Percentiles rank a stretch among this genome's conserved stretches.
phyloP scores from a whole-genome alignment of 2,113 vertebrate species.

The Tyrannus savana region DNA sequence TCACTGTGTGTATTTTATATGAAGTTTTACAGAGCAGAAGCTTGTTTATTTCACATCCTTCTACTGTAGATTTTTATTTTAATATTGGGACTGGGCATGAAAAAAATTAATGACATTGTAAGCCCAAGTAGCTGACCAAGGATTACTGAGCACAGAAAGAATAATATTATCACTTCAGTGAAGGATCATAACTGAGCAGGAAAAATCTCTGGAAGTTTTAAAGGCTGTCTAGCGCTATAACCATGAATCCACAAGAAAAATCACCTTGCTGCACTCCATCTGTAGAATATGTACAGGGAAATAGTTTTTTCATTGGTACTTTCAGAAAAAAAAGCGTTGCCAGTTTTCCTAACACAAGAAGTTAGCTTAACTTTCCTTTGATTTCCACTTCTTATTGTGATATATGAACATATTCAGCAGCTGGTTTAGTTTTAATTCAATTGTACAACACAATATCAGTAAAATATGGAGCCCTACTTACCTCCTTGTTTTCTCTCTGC shows the following conservation, averaged over 20 bases:
- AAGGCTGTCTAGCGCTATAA: neutral
- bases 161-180: slow-evolving; percentile 23
- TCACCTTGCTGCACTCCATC: neutral
- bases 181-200: neutral
- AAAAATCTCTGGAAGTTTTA: slow-evolving; percentile 18
- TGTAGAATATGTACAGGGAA: neutral
- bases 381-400: neutral
- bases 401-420: neutral
- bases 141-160: slow-evolving; percentile 5
- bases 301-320: neutral
- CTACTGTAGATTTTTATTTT: slow-evolving; percentile 19
- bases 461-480: neutral
- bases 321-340: neutral
- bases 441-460: neutral
- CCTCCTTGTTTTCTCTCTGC: neutral
- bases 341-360: neutral
- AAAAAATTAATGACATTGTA: neutral
- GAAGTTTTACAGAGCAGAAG: neutral
- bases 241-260: neutral
- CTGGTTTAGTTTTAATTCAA: neutral
- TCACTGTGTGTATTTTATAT: neutral
- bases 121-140: slow-evolving; percentile 20
- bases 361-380: neutral
- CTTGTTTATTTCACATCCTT: slow-evolving; percentile 14
- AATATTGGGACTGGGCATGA: neutral